Evolutionary conservation across 1,140 invertebrate species (phyloP), one percentile per base, ranked within the genome.

Genomic region (Pissodes strobi): DNA sequence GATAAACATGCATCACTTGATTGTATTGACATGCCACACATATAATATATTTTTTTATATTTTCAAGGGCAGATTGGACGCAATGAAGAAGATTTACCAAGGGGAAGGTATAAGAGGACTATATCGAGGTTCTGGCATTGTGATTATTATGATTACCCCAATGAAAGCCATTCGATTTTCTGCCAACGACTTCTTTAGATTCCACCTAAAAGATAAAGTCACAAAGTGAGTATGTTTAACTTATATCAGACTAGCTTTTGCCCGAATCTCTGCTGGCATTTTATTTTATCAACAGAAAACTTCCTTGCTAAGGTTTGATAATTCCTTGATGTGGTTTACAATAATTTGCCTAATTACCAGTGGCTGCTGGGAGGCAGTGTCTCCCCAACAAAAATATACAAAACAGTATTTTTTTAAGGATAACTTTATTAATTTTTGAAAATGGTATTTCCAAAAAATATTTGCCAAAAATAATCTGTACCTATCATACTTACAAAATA

Each of bases 151-250:
- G 10, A 98, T 99, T 41, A 99, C 97, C 1, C 97, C 97, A 0
- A 97, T 99, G 81, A 99, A 99, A 79, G 97, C 97, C 0, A 99
- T 99, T 66, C 99, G 99, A 83, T 83, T 99, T 61, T 94, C 97
- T 9, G 95, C 94, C 27, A 99, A 99, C 82, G 97, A 99, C 80
- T 94, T 94, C 77, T 99, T 99, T 82, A 84, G 97, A 59, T 88
- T 96, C 82, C 86, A 94, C 75, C 78, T 88, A 15, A 83, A 82
- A 59, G 78, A 80, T 18, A 75, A 77, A 55, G 78, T 82, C 46
- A 82, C 83, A 46, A 82, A 80, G 84, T 84, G 79, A 39, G 45
- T 60, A 23, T n/a, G n/a, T n/a, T n/a, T 18, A 18, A n/a, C 5
- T 8, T 41, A 30, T 6, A 6, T 6, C 27, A 6, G 27, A n/a